These are phyloP conservation scores for Metallyticus violacea DNA, from an alignment of 2,888 invertebrate species.

Conservation along the genomic window DNA sequence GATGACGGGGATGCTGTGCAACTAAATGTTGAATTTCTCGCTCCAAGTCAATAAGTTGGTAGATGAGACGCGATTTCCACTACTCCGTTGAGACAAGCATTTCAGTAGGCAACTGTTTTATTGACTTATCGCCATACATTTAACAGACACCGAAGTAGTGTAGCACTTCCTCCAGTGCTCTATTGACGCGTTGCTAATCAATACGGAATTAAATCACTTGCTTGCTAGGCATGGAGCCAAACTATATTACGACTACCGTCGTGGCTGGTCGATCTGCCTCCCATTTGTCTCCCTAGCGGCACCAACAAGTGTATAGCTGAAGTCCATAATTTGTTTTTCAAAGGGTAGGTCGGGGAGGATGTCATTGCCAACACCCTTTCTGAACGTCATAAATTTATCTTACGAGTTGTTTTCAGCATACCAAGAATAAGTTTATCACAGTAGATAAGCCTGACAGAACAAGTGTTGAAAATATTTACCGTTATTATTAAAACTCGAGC, in stretches of 20 bases:
- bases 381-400: background rate
- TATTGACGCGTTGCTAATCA: background rate
- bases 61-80: no score
- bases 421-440: background rate
- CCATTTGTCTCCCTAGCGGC: background rate
- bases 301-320: background rate
- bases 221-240: background rate
- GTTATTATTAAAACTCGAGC: background rate
- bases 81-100: background rate
- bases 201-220: background rate
- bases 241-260: background rate
- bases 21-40: no score
- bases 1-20: no score
- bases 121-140: no score
- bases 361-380: background rate
- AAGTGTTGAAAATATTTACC: background rate
- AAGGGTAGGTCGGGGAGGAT: background rate
- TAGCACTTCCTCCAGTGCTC: no score
- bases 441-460: background rate
- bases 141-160: background rate
- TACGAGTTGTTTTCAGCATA: background rate
- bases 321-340: no score
- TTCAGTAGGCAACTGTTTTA: background rate
- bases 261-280: no score
- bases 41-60: no score